Base-by-base conservation (phyloP, 1,140 invertebrate genomes). In the Anthonomus grandis region DNA sequence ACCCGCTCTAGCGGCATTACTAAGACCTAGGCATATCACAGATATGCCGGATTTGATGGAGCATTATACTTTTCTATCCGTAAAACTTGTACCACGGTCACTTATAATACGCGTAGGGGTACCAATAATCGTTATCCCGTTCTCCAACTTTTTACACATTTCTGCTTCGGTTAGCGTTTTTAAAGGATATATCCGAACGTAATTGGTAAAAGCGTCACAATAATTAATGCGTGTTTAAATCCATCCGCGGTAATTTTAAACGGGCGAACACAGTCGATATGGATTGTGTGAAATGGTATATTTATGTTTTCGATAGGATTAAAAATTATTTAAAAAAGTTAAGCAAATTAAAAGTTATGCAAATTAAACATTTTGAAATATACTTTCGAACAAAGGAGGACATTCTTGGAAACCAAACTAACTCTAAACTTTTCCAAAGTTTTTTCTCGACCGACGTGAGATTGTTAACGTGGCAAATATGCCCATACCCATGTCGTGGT, bases 401-500 rank as follows among this genome's bases (percentile, higher is more conserved):
- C 55, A 57, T 57, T 8, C 51, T 4, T 3, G 46, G 47, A 49
- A 56, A 60, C 53, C 53, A 56, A 38, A 51, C 34, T 10, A 52
- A 54, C 4, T 23, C 34, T 25, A 9, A 56, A 37, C 36, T 19
- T 23, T 12, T 3, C 53, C 9, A 56, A 23, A n/a, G 57, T 56
- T 56, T 34, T 51, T 36, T 54, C 51, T 46, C n/a, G n/a, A n/a
- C n/a, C n/a, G n/a, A n/a, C n/a, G n/a, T n/a, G 51, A 13, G 23
- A 47, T 17, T 47, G 45, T n/a, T 47, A n/a, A n/a, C n/a, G n/a
- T n/a, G n/a, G n/a, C n/a, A n/a, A n/a, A n/a, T n/a, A n/a, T n/a
- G n/a, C n/a, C n/a, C n/a, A n/a, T n/a, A n/a, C n/a, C n/a, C n/a
- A n/a, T 25, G n/a, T 47, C 21, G 34, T 50, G 23, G 23, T 13